Percentiles rank a stretch among this genome's conserved stretches.
Conservation (phyloP, 2,113 vertebrate genomes). For the Kryptolebias marmoratus region DNA sequence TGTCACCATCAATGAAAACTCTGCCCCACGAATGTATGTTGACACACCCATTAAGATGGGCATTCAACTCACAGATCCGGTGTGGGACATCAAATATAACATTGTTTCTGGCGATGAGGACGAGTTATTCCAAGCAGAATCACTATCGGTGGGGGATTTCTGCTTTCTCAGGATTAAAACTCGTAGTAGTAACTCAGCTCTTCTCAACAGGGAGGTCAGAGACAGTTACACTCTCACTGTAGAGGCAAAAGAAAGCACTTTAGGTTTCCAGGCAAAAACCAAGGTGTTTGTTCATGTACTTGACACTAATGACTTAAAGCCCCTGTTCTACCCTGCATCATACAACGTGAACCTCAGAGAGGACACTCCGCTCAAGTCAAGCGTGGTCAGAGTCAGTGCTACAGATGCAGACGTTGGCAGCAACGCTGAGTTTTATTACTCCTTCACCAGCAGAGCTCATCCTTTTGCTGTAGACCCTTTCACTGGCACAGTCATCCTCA, state of each 20-base stretch:
- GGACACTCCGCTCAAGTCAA: slow-evolving; percentile 83
- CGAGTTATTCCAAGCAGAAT: slow-evolving; percentile 88
- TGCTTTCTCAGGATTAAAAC: slow-evolving; percentile 93
- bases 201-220: slow-evolving; percentile 91
- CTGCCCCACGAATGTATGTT: slow-evolving; percentile 90
- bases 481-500: slow-evolving; percentile 85
- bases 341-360: slow-evolving; percentile 88
- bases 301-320: slow-evolving; percentile 94
- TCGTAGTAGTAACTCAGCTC: slow-evolving; percentile 85
- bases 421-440: slow-evolving; percentile 92
- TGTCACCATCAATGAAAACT: slow-evolving; percentile 93
- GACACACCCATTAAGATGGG: slow-evolving; percentile 90
- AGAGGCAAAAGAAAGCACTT: slow-evolving; percentile 87
- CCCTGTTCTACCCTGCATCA: slow-evolving; percentile 94
- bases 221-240: slow-evolving; percentile 89
- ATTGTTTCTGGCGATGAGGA: slow-evolving; percentile 87
- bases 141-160: slow-evolving; percentile 87
- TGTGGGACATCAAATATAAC: slow-evolving; percentile 86
- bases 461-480: slow-evolving; percentile 89
- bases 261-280: slow-evolving; percentile 80
- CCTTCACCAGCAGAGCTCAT: slow-evolving; percentile 83
- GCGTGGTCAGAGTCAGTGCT: slow-evolving; percentile 87
- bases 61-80: slow-evolving; percentile 79
- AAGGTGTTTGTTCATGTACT: slow-evolving; percentile 89
- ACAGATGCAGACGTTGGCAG: slow-evolving; percentile 93